A percentile compares a stretch with the other conserved stretches of the same genome.
phyloP scores from a whole-genome alignment of 1,140 invertebrate genomes.

The Monochamus saltuarius region DNA sequence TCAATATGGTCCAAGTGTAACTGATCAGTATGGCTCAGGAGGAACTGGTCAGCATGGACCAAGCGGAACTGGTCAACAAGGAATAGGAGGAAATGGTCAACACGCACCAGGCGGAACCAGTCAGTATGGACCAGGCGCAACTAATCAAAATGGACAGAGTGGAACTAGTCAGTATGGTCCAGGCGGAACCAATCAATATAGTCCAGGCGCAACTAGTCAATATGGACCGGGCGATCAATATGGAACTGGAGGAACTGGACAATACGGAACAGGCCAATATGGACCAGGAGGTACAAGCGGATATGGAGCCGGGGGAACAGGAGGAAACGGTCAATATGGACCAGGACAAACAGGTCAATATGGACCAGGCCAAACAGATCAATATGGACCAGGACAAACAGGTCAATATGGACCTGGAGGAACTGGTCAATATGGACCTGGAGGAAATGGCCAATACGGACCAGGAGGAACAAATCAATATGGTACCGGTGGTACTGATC shows the following conservation, averaged over 20 bases:
- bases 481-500: slow-evolving; percentile 8
- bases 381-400: not conserved
- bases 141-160: not conserved
- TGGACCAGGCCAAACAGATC: slow-evolving; percentile 16
- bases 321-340: slow-evolving; percentile 18
- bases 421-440: slow-evolving; percentile 10
- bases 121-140: not conserved
- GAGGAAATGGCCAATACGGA: slow-evolving; percentile 18
- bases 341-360: slow-evolving; percentile 25
- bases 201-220: not conserved
- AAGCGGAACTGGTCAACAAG: not conserved
- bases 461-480: slow-evolving; percentile 6
- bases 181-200: not conserved
- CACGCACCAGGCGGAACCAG: not conserved
- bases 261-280: slow-evolving; percentile 4
- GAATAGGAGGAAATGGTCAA: slow-evolving; percentile 1
- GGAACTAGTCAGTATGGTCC: not conserved
- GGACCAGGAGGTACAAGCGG: slow-evolving; percentile 23
- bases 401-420: slow-evolving; percentile 14
- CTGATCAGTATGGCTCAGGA: not conserved
- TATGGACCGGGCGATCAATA: slow-evolving; percentile 5
- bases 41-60: not conserved
- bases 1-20: not conserved
- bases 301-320: slow-evolving; percentile 21
- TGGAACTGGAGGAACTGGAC: not conserved